phyloP scores from a whole-genome alignment of 2,797 vertebrate genomes.

The Pteropus rufus region DNA sequence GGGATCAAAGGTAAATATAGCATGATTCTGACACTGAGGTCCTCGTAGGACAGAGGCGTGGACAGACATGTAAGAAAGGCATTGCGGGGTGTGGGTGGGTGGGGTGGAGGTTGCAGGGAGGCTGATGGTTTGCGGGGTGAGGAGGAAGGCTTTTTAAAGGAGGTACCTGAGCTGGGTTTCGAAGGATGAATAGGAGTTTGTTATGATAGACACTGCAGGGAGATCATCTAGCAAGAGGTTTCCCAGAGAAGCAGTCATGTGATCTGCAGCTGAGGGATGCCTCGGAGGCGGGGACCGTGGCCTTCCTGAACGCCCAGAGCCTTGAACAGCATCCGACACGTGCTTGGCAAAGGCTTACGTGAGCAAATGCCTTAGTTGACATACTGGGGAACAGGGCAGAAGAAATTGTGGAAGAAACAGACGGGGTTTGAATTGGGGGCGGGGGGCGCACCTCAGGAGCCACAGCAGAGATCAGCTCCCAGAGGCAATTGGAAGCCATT shows the following conservation, averaged over 20 bases:
- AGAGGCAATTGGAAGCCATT: not conserved
- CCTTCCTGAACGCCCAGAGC: not conserved
- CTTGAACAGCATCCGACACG: not conserved
- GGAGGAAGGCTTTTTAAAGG: not conserved
- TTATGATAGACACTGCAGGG: not conserved
- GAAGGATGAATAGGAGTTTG: not conserved
- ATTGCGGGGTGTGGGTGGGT: not conserved
- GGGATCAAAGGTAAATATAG: not conserved
- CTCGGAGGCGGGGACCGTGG: not conserved
- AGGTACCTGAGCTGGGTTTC: not conserved
- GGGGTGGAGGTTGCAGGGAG: no score
- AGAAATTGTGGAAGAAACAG: not conserved
- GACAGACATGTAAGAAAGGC: not conserved
- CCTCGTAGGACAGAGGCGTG: not conserved
- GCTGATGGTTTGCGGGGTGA: not conserved
- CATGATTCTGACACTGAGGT: not conserved
- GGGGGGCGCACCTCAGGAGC: not conserved
- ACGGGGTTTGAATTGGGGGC: not conserved
- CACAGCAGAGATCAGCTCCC: not conserved
- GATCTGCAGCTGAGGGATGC: not conserved
- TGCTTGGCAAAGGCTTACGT: not conserved
- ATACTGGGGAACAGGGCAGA: not conserved
- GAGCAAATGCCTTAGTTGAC: not conserved
- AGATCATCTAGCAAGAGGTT: not conserved
- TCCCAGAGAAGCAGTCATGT: not conserved